Percentiles rank a stretch among this genome's conserved stretches.
Conservation (phyloP, 1,140 invertebrate species). For the Trichogramma pretiosum region DNA sequence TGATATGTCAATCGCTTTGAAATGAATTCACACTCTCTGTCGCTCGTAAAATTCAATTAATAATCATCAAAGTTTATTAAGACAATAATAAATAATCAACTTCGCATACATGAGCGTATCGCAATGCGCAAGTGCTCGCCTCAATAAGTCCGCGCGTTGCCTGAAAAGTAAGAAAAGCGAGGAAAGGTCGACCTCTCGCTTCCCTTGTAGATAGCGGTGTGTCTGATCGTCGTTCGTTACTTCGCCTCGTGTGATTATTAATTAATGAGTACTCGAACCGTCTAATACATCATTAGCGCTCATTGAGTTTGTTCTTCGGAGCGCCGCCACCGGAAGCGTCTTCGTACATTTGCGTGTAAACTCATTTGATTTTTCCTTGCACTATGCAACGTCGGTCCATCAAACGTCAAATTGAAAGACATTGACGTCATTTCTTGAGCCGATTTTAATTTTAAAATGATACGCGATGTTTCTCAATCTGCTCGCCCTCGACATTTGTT, state of each 20-base stretch:
- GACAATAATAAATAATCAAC: too few relatives aligned
- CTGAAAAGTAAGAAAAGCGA: constrained; percentile 1
- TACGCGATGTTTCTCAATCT: constrained; percentile 1
- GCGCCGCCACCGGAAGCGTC: constrained; percentile 18
- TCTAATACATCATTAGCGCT: too few relatives aligned
- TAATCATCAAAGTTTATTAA: too few relatives aligned
- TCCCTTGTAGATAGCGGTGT: constrained; percentile 36
- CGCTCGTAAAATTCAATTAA: too few relatives aligned
- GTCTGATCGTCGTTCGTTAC: constrained; percentile 9
- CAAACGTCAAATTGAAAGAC: constrained; percentile 17
- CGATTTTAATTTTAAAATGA: background rate
- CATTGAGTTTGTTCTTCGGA: constrained; percentile 6
- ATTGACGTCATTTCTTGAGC: constrained; percentile 11
- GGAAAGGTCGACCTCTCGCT: constrained; percentile 35
- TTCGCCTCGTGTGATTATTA: constrained; percentile 12
- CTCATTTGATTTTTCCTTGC: background rate
- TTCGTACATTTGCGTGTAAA: too few relatives aligned
- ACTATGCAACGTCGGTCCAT: background rate
- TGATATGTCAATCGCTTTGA: too few relatives aligned
- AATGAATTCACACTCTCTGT: too few relatives aligned
- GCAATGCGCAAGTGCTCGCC: too few relatives aligned
- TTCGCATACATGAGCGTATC: too few relatives aligned
- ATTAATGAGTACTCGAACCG: background rate
- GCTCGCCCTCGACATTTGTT: constrained; percentile 12
- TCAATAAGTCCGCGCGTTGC: too few relatives aligned